phyloP scores from a whole-genome alignment of 1,140 invertebrate genomes.

The Notospermus geniculatus region DNA sequence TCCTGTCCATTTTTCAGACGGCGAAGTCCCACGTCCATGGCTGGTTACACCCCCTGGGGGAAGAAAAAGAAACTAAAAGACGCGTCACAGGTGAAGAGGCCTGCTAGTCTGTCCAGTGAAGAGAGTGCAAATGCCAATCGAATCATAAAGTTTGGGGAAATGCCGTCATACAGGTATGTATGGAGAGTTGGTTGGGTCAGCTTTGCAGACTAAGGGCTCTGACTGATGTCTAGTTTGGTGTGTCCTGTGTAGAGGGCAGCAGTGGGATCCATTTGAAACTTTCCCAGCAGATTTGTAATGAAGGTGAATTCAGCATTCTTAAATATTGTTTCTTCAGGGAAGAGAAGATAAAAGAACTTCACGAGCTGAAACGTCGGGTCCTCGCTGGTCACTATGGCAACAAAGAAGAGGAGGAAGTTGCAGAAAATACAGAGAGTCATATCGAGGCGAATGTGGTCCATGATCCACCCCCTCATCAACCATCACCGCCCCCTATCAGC shows the following conservation, averaged over 20 bases:
- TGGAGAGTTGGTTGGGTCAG: no score
- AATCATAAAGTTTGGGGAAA: slow-evolving; percentile 70
- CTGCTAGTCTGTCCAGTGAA: slow-evolving; percentile 58
- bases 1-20: no score
- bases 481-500: not conserved
- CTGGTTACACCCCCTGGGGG: slow-evolving; percentile 26
- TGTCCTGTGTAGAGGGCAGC: no score
- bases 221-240: no score
- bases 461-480: not conserved
- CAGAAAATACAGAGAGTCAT: not conserved
- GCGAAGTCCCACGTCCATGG: not conserved
- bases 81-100: slow-evolving; percentile 65
- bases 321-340: slow-evolving; percentile 5
- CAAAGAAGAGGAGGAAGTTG: not conserved
- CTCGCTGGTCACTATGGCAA: not conserved
- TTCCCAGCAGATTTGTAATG: no score
- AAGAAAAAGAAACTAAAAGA: slow-evolving; percentile 62
- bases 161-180: slow-evolving; percentile 74
- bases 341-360: slow-evolving; percentile 3
- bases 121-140: slow-evolving; percentile 1
- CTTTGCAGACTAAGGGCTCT: no score
- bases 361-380: not conserved
- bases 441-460: not conserved
- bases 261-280: no score
- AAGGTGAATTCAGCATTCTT: no score